Evolutionary conservation across 2,113 vertebrate species (phyloP).

Genomic region (Pycnonotus jocosus): DNA sequence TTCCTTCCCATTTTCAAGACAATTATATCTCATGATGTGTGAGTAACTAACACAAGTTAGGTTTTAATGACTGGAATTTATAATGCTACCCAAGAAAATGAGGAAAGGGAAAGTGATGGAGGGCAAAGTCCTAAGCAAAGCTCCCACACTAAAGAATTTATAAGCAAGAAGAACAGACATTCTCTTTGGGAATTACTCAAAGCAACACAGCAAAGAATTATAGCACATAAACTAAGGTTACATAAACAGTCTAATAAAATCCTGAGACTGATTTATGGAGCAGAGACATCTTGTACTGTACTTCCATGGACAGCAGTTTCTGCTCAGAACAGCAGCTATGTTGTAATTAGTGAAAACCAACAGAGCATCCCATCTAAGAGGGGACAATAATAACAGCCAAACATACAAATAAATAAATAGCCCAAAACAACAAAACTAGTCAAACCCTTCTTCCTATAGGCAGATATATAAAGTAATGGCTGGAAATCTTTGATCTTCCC

Average conservation of each 20-base stretch:
- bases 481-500: neutral
- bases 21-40: neutral
- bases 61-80: neutral
- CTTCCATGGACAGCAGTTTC: neutral
- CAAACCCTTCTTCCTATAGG: neutral
- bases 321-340: neutral
- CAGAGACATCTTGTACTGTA: neutral
- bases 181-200: conserved; percentile 68
- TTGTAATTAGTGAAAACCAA: neutral
- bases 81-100: neutral
- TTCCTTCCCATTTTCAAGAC: neutral
- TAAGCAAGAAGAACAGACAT: conserved; percentile 63
- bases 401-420: neutral
- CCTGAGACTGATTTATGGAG: conserved; percentile 58
- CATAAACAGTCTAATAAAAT: conserved; percentile 71
- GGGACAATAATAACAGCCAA: neutral
- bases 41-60: neutral
- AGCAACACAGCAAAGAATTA: conserved; percentile 67
- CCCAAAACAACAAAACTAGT: neutral
- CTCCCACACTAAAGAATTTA: conserved; percentile 43
- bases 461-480: neutral
- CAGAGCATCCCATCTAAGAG: neutral
- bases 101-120: neutral
- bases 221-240: conserved; percentile 68
- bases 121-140: conserved; percentile 36